Conservation (phyloP, 1,140 invertebrate species). For the Meloidogyne chitwoodi region DNA sequence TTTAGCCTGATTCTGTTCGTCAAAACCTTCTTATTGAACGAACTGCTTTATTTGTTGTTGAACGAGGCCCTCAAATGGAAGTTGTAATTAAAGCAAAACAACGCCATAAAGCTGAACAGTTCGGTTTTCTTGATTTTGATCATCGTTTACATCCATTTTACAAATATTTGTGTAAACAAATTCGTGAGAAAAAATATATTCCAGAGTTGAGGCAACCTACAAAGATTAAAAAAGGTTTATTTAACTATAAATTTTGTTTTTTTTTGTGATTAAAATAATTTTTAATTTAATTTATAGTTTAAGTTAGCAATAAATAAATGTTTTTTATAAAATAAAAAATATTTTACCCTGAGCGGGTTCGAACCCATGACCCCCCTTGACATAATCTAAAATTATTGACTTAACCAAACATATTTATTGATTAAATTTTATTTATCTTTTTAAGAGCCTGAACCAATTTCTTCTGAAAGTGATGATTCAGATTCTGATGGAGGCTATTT, state of each 20-base stretch:
- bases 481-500: neutral
- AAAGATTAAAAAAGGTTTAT: neutral
- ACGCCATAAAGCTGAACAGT: slow-evolving; percentile 78
- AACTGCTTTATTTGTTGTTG: slow-evolving; percentile 85
- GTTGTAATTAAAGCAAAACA: slow-evolving; percentile 96
- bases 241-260: neutral
- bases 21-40: slow-evolving; percentile 90
- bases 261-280: too few relatives aligned
- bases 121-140: slow-evolving; percentile 84
- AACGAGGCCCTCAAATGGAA: slow-evolving; percentile 93
- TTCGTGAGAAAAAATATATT: slow-evolving; percentile 75
- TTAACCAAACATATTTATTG: too few relatives aligned
- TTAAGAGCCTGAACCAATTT: neutral
- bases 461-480: slow-evolving; percentile 7
- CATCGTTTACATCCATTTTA: slow-evolving; percentile 76
- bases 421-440: neutral
- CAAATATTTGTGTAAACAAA: slow-evolving; percentile 66
- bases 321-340: too few relatives aligned
- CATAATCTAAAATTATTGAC: too few relatives aligned
- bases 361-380: neutral
- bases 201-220: slow-evolving; percentile 46
- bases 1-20: slow-evolving; percentile 82
- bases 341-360: too few relatives aligned
- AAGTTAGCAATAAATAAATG: too few relatives aligned
- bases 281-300: too few relatives aligned